Conservation (phyloP, 2,888 invertebrate species). For the Eudasyphora cyanicolor region DNA sequence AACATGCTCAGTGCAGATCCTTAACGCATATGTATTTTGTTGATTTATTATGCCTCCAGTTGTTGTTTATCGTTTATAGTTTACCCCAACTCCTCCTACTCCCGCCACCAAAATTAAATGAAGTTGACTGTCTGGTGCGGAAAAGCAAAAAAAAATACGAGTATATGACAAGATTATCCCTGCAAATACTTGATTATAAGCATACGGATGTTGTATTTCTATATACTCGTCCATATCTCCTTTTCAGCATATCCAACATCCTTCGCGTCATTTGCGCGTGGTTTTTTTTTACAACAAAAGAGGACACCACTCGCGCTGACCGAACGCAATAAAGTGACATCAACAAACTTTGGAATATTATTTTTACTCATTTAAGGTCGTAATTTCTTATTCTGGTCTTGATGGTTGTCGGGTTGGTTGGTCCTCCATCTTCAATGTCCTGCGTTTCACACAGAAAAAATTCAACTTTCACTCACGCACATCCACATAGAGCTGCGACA, state of each 20-base stretch:
- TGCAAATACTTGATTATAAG: neutral
- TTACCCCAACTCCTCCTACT: neutral
- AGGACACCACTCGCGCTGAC: neutral
- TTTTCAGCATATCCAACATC: neutral
- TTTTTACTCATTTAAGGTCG: neutral
- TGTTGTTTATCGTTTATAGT: constrained; percentile 23
- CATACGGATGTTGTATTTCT: neutral
- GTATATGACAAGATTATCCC: constrained; percentile 14
- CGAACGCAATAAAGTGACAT: neutral
- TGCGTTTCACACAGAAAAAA: neutral
- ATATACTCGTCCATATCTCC: neutral
- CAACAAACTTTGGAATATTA: neutral
- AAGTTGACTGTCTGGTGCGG: neutral
- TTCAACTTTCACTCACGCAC: neutral
- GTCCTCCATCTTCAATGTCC: neutral
- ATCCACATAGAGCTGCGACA: neutral
- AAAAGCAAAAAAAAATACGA: neutral
- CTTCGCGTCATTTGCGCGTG: neutral
- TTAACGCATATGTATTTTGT: constrained; percentile 37
- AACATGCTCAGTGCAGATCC: constrained; percentile 43
- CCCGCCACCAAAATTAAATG: too few species aligned
- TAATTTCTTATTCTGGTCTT: neutral
- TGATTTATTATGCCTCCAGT: constrained; percentile 54
- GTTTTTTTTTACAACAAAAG: neutral
- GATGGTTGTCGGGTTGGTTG: neutral